A percentile compares a stretch with the other conserved stretches of the same genome.
Evolutionary conservation across 1,140 invertebrate genomes (phyloP).

Genomic region (Thaumatotibia leucotreta): DNA sequence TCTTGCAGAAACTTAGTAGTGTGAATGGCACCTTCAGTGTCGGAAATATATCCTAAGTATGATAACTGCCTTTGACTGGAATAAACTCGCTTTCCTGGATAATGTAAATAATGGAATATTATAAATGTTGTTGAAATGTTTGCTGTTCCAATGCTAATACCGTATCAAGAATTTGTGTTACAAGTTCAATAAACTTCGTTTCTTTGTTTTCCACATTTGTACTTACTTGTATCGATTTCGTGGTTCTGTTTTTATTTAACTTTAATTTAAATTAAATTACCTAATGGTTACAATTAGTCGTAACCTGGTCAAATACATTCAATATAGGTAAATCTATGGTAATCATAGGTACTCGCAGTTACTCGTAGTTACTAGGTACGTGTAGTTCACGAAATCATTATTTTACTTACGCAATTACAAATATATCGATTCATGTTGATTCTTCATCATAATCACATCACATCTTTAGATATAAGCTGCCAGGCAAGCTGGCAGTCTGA

Average conservation of each 20-base stretch:
- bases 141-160: background rate
- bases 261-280: background rate
- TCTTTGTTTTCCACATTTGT: background rate
- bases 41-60: background rate
- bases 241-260: background rate
- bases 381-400: too few relatives aligned
- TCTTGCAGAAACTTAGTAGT: background rate
- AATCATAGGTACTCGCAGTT: too few relatives aligned
- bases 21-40: background rate
- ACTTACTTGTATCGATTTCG: constrained; percentile 1
- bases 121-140: background rate
- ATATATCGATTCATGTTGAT: too few relatives aligned
- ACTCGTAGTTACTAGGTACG: too few relatives aligned
- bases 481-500: too few relatives aligned
- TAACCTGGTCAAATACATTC: background rate
- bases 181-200: constrained; percentile 3
- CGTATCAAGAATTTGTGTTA: background rate
- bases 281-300: background rate
- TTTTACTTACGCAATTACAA: too few relatives aligned
- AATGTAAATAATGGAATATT: background rate
- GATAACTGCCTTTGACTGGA: background rate
- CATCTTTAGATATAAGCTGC: too few relatives aligned
- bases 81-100: background rate
- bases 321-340: too few relatives aligned
- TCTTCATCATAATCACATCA: too few relatives aligned